Percentiles rank a stretch among this genome's conserved stretches.
Evolutionary conservation across 2,113 vertebrate species (phyloP).

Genomic region (Halcyon senegalensis): DNA sequence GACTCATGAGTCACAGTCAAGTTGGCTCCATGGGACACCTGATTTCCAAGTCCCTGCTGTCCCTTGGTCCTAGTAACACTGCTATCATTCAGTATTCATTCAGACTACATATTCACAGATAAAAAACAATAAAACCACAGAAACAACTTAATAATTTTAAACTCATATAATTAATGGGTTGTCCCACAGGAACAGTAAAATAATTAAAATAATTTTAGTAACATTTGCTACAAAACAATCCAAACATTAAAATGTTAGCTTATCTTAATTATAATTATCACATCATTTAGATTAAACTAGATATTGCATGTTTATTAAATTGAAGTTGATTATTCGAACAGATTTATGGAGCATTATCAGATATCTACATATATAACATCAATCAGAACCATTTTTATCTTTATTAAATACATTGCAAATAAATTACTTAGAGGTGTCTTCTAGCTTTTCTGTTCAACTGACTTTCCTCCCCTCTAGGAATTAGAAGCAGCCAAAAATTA

Average conservation of each 20-base stretch:
- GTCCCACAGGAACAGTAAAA: not conserved
- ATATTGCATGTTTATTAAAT: not conserved
- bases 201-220: not conserved
- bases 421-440: not conserved
- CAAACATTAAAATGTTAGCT: not conserved
- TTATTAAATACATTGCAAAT: not conserved
- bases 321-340: constrained; percentile 8
- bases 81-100: constrained; percentile 43
- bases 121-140: not conserved
- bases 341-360: constrained; percentile 18
- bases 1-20: constrained; percentile 8
- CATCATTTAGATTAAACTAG: not conserved
- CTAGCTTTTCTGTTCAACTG: not conserved
- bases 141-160: not conserved
- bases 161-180: not conserved
- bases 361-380: not conserved
- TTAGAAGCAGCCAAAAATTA: not conserved
- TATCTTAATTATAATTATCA: not conserved
- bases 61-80: constrained; percentile 1
- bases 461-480: not conserved
- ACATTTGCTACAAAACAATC: not conserved
- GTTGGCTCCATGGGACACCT: constrained; percentile 9
- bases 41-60: not conserved
- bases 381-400: not conserved
- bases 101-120: not conserved